These are phyloP conservation scores for Holothuria glaberrima DNA, from an alignment of 35 echinoderm and acorn worm genomes.

Conservation along the genomic window DNA sequence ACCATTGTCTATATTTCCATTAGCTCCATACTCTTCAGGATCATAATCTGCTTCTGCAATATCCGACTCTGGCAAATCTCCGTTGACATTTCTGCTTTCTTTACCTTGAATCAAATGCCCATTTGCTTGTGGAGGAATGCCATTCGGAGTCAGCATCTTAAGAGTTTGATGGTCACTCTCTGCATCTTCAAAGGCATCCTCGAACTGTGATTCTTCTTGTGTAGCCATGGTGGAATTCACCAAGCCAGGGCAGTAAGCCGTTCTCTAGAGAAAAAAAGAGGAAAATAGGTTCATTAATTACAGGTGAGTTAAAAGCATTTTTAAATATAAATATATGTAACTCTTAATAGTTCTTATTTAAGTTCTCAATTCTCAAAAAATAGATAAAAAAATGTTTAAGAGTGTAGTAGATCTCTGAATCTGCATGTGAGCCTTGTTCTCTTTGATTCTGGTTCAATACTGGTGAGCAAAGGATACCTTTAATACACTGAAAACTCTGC, in stretches of 20 bases:
- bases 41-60: constrained; percentile 65
- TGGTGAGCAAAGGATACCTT: no score
- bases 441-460: no score
- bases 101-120: constrained; percentile 43
- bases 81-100: constrained; percentile 58
- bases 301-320: no score
- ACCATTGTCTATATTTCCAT: constrained; percentile 43
- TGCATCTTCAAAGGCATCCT: constrained; percentile 87
- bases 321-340: no score
- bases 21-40: constrained; percentile 16
- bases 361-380: no score
- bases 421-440: no score
- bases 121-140: constrained; percentile 42
- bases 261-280: constrained; percentile 18
- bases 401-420: no score
- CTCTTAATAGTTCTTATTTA: no score
- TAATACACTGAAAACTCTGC: no score
- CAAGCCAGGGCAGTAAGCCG: constrained; percentile 50
- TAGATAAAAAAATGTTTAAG: no score
- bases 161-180: constrained; percentile 82
- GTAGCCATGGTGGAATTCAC: constrained; percentile 73
- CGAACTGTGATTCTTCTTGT: constrained; percentile 81
- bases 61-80: constrained; percentile 89
- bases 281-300: background rate
- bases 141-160: constrained; percentile 38